Base-by-base conservation (phyloP, 1,140 invertebrate species). In the Cotesia glomerata region DNA sequence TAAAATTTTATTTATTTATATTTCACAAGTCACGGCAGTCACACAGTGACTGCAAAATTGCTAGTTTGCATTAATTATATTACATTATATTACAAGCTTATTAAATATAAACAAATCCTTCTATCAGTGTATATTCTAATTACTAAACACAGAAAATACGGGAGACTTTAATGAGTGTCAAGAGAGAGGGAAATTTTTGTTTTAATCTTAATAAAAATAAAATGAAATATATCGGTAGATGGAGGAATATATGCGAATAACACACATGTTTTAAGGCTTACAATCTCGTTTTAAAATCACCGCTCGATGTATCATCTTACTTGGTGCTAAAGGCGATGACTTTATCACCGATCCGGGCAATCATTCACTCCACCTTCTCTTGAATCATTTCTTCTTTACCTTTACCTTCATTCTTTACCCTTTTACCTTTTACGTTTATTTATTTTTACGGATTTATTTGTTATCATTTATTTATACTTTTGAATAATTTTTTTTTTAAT, bases 231-330 rank as follows among this genome's bases (percentile, higher is more conserved):
- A 26, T 26, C 26, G 1, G 26, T 26, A 2, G 26, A 26, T 26
- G 26, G 26, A 26, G 26, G 26, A 26, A 65, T 65, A 51, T 49
- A 66, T 66, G 11, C 4, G 13, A 35, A 54, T 34, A 14, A 71
- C 54, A 66, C 63, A 64, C 34, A 36, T 35, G 45, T 76, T 63
- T 76, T 68, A 54, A 66, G 39, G 13, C 51, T 62, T 69, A 80
- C 78, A 86, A 86, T 86, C 84, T 86, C 76, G 75, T 54, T 72
- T 74, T 79, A 76, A 74, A 80, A 87, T 86, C 85, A 78, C 80
- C 78, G 82, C 76, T 79, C 86, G 82, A 86, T 87, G 86, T 87
- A 87, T 87, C 85, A 87, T 87, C 85, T 86, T 87, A 87, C 84
- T 76, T 74, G 81, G 80, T 81, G 81, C 82, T 82, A 81, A 82